Evolutionary conservation across 2,113 vertebrate genomes (phyloP).

Genomic region (Marcusenius ussheri): DNA sequence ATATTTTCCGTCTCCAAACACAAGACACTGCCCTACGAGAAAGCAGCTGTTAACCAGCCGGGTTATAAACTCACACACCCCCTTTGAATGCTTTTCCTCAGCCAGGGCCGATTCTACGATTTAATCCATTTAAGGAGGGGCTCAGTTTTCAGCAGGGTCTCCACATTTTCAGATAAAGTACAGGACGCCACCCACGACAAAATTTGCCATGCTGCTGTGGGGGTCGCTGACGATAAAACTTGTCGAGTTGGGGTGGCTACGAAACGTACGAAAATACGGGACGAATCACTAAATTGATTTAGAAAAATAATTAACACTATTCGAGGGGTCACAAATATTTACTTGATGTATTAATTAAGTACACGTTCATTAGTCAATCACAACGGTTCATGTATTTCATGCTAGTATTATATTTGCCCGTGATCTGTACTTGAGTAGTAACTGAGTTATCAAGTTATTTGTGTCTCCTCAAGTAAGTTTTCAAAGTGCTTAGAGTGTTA

Average conservation of each 20-base stretch:
- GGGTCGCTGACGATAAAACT: too few relatives aligned
- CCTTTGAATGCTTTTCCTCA: neutral
- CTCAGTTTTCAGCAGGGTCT: too few relatives aligned
- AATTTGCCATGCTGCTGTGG: too few relatives aligned
- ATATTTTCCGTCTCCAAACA: neutral
- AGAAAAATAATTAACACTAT: neutral
- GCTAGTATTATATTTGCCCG: neutral
- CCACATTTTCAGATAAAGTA: too few relatives aligned
- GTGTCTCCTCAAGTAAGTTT: neutral
- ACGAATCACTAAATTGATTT: neutral
- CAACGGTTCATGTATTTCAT: neutral
- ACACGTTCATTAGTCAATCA: neutral
- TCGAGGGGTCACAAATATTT: neutral
- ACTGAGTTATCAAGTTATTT: neutral
- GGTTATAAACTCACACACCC: neutral
- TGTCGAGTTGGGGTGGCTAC: too few relatives aligned
- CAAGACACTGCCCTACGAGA: neutral
- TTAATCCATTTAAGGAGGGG: too few relatives aligned
- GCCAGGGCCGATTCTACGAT: neutral
- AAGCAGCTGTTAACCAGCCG: neutral
- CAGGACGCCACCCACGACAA: too few relatives aligned
- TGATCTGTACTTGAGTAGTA: neutral
- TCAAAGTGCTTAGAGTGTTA: neutral
- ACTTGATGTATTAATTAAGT: neutral
- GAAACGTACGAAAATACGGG: neutral